Percentiles rank a stretch among this genome's conserved stretches.
phyloP scores from a whole-genome alignment of 2,113 vertebrate genomes.

The Urocolius indicus region DNA sequence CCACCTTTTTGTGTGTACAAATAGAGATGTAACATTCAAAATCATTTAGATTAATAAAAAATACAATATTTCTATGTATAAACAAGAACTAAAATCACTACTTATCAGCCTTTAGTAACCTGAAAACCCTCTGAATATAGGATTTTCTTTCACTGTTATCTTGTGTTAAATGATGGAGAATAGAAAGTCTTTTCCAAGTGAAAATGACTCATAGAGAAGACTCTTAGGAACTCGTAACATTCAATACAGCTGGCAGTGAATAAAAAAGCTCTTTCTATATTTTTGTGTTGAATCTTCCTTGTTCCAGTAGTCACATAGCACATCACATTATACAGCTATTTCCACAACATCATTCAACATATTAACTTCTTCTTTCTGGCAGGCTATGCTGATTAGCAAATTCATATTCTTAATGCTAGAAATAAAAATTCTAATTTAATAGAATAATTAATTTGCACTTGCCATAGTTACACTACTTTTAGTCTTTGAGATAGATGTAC shows the following conservation, averaged over 20 bases:
- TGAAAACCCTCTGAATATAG: not conserved
- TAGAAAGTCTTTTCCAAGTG: slow-evolving; percentile 20
- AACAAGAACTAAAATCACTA: not conserved
- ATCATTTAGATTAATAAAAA: not conserved
- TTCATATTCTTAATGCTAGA: not conserved
- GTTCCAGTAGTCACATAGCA: not conserved
- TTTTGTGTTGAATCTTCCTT: not conserved
- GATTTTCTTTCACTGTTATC: not conserved
- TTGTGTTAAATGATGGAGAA: not conserved
- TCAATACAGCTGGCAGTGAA: not conserved
- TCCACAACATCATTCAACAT: not conserved
- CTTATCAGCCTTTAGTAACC: not conserved
- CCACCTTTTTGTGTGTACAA: not conserved
- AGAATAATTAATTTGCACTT: not conserved
- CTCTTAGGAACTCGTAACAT: not conserved
- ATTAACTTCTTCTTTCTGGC: not conserved
- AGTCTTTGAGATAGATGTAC: not conserved
- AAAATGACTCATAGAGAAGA: slow-evolving; percentile 13
- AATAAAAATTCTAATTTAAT: not conserved
- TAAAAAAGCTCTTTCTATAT: not conserved
- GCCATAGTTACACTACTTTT: not conserved
- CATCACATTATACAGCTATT: not conserved
- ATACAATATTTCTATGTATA: not conserved
- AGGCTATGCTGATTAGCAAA: not conserved
- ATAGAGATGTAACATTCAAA: not conserved